These are phyloP conservation scores for Drosophila imparisetae DNA, from an alignment of 2,888 invertebrate genomes.

Conservation along the genomic window DNA sequence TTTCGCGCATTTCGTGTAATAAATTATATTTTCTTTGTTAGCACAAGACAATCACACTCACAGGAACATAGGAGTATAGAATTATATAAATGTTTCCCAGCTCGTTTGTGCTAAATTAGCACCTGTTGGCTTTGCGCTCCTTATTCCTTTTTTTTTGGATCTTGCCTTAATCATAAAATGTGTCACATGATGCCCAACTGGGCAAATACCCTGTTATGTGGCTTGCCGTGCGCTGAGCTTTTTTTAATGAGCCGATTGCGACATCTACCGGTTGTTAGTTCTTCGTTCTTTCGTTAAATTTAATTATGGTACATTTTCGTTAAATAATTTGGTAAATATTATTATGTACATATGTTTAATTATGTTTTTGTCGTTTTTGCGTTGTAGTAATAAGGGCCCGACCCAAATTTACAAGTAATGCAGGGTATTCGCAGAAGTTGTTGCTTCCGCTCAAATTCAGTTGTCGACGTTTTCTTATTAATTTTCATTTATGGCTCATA, in stretches of 20 bases:
- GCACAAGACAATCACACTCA: conserved; percentile 41
- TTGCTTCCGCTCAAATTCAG: conserved; percentile 26
- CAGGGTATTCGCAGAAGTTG: conserved; percentile 26
- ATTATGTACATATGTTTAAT: background rate
- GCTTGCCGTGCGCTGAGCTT: background rate
- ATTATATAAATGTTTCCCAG: conserved; percentile 28
- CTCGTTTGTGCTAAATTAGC: conserved; percentile 64
- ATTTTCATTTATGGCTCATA: conserved; percentile 42
- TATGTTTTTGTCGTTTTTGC: background rate
- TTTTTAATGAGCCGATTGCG: background rate
- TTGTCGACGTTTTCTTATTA: conserved; percentile 35
- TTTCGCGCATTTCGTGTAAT: conserved; percentile 72
- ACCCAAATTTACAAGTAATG: background rate
- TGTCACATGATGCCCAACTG: conserved; percentile 13
- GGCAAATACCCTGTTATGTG: conserved; percentile 24
- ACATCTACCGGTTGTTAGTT: background rate
- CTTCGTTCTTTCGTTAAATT: background rate
- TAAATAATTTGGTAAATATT: background rate
- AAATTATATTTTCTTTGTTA: conserved; percentile 62
- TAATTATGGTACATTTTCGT: background rate
- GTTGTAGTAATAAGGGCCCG: background rate
- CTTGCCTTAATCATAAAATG: conserved; percentile 27
- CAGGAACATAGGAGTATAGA: conserved; percentile 21
- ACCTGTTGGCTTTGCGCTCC: conserved; percentile 68
- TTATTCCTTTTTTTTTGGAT: conserved; percentile 24